Percentiles rank a stretch among this genome's conserved stretches.
phyloP scores from a whole-genome alignment of 2,888 invertebrate species.

The Silvanus unidentatus region DNA sequence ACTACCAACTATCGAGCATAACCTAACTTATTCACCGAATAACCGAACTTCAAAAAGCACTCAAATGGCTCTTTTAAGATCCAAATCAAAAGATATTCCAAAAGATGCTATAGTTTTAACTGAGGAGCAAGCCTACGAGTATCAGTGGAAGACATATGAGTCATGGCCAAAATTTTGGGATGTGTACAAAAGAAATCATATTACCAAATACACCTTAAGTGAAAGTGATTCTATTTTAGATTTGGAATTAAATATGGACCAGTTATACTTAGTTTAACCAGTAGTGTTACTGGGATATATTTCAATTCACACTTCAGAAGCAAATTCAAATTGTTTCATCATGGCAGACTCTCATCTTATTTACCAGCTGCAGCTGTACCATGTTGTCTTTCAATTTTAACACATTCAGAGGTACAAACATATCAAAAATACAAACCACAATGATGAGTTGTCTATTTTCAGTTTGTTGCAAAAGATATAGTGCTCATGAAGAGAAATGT shows the following conservation, averaged over 20 bases:
- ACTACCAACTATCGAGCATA: too few species aligned
- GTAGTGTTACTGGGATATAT: slow-evolving; percentile 51
- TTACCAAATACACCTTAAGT: background rate
- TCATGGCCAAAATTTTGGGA: slow-evolving; percentile 57
- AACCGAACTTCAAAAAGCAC: too few species aligned
- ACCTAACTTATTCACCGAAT: too few species aligned
- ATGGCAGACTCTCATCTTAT: slow-evolving; percentile 56
- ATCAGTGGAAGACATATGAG: slow-evolving; percentile 54
- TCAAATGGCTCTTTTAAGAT: slow-evolving; percentile 54
- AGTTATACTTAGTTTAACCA: slow-evolving; percentile 48
- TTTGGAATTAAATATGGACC: slow-evolving; percentile 52
- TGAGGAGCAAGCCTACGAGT: slow-evolving; percentile 53
- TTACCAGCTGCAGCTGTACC: slow-evolving; percentile 59
- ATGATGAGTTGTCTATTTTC: slow-evolving; percentile 25
- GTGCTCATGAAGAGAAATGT: slow-evolving; percentile 49
- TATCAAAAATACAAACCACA: slow-evolving; percentile 2
- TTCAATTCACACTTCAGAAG: slow-evolving; percentile 60
- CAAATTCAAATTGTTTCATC: slow-evolving; percentile 54
- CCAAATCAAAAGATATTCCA: slow-evolving; percentile 49
- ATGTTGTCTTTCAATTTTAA: slow-evolving; percentile 48
- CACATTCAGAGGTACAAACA: slow-evolving; percentile 30
- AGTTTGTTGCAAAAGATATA: slow-evolving; percentile 54
- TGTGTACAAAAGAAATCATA: slow-evolving; percentile 48
- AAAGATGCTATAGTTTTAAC: slow-evolving; percentile 55
- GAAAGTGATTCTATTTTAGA: slow-evolving; percentile 39